Percentiles rank a stretch among this genome's conserved stretches.
phyloP scores from a whole-genome alignment of 2,888 invertebrate genomes.

The Yponomeuta plumbellus region DNA sequence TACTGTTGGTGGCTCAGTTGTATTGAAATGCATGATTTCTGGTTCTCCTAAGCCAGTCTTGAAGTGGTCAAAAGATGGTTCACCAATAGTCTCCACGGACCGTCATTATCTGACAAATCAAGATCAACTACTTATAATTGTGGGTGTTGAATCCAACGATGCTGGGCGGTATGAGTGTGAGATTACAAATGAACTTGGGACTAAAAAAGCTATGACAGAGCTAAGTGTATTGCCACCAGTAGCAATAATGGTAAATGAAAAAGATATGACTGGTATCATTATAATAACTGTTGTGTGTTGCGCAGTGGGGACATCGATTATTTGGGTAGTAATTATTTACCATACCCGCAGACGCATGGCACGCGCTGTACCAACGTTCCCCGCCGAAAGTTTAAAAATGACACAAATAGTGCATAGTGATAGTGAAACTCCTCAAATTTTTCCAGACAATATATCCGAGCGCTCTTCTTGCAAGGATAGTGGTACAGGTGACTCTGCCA shows the following conservation, averaged over 20 bases:
- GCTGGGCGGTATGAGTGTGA: conserved; percentile 93
- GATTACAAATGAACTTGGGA: conserved; percentile 90
- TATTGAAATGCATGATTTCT: conserved; percentile 90
- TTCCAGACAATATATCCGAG: conserved; percentile 83
- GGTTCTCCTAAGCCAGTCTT: conserved; percentile 89
- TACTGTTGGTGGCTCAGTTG: conserved; percentile 87
- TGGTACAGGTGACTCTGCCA: conserved; percentile 87
- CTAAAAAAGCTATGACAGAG: conserved; percentile 82
- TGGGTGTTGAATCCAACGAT: conserved; percentile 85
- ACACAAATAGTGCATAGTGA: conserved; percentile 71
- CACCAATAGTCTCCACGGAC: conserved; percentile 82
- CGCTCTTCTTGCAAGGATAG: conserved; percentile 87
- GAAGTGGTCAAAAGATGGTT: conserved; percentile 91
- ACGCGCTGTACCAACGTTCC: conserved; percentile 63
- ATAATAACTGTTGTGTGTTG: conserved; percentile 94
- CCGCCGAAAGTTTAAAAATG: conserved; percentile 67
- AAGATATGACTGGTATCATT: conserved; percentile 90
- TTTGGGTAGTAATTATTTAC: conserved; percentile 95
- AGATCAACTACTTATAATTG: conserved; percentile 91
- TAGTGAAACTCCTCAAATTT: conserved; percentile 68
- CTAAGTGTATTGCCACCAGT: conserved; percentile 81
- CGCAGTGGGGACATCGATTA: conserved; percentile 91
- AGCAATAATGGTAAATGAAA: conserved; percentile 77
- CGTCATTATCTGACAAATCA: conserved; percentile 92
- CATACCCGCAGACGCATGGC: conserved; percentile 84